phyloP scores from a whole-genome alignment of 2,888 invertebrate genomes.

The Aphodius granarius region DNA sequence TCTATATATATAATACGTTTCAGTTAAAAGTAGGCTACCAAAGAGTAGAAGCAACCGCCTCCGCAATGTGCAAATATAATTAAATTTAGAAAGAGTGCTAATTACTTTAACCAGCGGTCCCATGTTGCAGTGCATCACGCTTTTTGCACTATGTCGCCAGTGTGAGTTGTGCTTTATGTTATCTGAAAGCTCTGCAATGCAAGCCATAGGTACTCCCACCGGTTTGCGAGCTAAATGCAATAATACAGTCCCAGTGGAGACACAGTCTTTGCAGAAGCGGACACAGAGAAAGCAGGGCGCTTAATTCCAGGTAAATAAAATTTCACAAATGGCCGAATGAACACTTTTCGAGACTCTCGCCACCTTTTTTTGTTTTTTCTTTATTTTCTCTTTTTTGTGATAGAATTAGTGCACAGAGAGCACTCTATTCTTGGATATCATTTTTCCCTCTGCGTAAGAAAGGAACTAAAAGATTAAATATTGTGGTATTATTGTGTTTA shows the following conservation, averaged over 20 bases:
- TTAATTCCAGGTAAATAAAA: neutral
- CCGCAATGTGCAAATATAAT: neutral
- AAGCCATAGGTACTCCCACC: neutral
- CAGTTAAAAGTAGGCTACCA: neutral
- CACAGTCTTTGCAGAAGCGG: neutral
- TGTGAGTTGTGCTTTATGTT: neutral
- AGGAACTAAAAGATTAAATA: too few relatives aligned
- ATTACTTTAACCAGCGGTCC: neutral
- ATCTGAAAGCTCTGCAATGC: neutral
- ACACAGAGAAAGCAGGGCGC: too few relatives aligned
- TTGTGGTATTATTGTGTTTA: too few relatives aligned
- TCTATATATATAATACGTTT: too few relatives aligned
- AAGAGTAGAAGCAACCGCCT: neutral
- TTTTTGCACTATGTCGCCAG: neutral
- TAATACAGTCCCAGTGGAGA: neutral
- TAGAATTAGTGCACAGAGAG: too few relatives aligned
- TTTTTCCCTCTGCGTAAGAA: too few relatives aligned
- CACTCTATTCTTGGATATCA: too few relatives aligned
- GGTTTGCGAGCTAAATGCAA: neutral
- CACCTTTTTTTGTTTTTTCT: too few relatives aligned
- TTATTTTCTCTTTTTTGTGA: too few relatives aligned
- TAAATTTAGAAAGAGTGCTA: neutral
- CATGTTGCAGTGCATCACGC: neutral
- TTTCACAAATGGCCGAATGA: neutral
- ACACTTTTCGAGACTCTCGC: neutral